Conservation (phyloP, 2,113 vertebrate species). For the Uria aalge region DNA sequence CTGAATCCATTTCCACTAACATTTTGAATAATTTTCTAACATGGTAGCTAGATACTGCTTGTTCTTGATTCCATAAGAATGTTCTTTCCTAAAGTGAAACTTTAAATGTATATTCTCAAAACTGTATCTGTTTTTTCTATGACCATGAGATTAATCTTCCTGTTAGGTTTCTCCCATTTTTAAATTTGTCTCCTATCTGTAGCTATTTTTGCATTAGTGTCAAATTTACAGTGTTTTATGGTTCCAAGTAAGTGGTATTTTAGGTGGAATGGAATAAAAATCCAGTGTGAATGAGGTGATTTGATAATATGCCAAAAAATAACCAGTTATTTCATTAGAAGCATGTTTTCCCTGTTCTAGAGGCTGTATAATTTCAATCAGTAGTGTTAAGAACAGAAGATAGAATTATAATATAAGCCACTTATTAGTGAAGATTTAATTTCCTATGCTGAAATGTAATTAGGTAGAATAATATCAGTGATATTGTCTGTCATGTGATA, state of each 20-base stretch:
- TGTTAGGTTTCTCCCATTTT: background rate
- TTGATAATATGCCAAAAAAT: background rate
- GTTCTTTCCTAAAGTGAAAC: background rate
- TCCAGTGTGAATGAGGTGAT: background rate
- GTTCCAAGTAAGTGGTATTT: background rate
- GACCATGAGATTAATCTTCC: background rate
- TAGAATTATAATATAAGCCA: background rate
- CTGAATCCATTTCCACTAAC: background rate
- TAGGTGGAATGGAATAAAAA: background rate
- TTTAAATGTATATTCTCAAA: background rate
- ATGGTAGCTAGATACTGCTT: background rate
- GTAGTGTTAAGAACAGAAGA: background rate
- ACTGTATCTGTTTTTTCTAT: background rate
- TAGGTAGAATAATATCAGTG: background rate
- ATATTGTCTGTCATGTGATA: background rate
- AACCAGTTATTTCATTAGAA: background rate
- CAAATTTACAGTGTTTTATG: background rate
- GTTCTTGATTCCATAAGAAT: background rate
- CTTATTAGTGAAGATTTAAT: background rate
- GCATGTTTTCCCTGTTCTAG: background rate
- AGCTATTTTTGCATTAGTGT: background rate
- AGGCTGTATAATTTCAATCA: background rate
- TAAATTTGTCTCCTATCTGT: background rate
- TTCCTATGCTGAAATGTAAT: background rate
- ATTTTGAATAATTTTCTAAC: background rate